phyloP scores from a whole-genome alignment of 2,113 vertebrate genomes.

The Scolopax mira region DNA sequence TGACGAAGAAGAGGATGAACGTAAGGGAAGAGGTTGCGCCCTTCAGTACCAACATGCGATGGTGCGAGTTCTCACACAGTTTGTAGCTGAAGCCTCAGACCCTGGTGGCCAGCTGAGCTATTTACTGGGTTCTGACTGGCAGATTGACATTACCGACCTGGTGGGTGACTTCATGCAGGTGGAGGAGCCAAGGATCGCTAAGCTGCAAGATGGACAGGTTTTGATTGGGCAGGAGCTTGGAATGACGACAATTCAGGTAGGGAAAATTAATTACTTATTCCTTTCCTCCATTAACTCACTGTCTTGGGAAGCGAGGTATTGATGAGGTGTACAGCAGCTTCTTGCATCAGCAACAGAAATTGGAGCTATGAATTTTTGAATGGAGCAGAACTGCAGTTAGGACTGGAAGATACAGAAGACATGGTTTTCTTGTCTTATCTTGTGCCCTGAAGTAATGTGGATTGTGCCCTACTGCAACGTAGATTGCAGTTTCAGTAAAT shows the following conservation, averaged over 20 bases:
- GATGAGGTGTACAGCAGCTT: background rate
- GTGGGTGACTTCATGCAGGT: slow-evolving; percentile 91
- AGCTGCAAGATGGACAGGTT: slow-evolving; percentile 81
- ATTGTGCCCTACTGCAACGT: no score
- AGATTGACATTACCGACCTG: slow-evolving; percentile 87
- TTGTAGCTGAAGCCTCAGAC: slow-evolving; percentile 83
- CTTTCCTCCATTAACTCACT: background rate
- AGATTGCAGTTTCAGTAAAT: background rate
- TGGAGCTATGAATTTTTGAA: fast-evolving
- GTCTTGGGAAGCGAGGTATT: background rate
- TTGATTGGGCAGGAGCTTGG: slow-evolving; percentile 88
- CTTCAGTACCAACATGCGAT: slow-evolving; percentile 90
- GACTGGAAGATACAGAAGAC: background rate
- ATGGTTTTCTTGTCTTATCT: background rate
- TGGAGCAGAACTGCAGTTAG: background rate
- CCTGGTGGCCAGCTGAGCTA: slow-evolving; percentile 71
- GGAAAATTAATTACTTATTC: background rate
- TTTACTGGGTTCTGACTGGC: slow-evolving; percentile 92
- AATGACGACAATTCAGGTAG: slow-evolving; percentile 90
- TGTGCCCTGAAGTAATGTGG: background rate
- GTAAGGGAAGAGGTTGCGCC: slow-evolving; percentile 83
- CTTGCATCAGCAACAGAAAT: background rate
- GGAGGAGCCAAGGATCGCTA: slow-evolving; percentile 86
- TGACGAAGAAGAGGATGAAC: slow-evolving; percentile 83
- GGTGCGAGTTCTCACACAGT: slow-evolving; percentile 88